Evolutionary conservation across 2,888 invertebrate genomes (phyloP), one percentile per base, ranked within the genome.

Genomic region (Mechanitis messenoides): DNA sequence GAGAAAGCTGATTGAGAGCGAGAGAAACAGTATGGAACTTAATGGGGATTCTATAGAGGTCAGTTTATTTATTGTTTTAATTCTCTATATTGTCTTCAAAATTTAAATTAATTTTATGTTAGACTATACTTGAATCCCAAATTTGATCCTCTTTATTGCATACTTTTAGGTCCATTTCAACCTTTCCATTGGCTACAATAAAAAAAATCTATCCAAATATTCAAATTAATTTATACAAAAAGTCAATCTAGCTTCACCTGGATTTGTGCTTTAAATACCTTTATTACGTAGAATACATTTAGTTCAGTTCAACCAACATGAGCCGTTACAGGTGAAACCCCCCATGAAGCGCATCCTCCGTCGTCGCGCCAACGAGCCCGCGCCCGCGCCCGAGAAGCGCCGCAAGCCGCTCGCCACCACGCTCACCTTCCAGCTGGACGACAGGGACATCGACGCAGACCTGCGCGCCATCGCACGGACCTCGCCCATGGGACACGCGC

Each of bases 301-400:
- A 38, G 7, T 6, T 38, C 5, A 38, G 38, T 38, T 38, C 5
- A 38, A 38, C 38, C 20, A 20, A 20, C 20, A 20, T 20, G 20
- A 20, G 20, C 20, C 20, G 7, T 42, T 50, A 3, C 81, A 94
- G 92, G 93, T 96, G n/a, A 98, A 98, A 78, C 97, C 98, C 11
- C 96, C 96, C n/a, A 95, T 97, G 90, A 98, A 98, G 42, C 92
- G 98, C 35, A 98, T 98, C 83, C 87, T 98, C 35, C 91, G 98
- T 3, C 91, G 98, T 65, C 92, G 98, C 33, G 98, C 98, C 0
- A 98, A 98, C 82, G 98, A 98, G 82, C 98, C 98, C 0, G 92
- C 96, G 53, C 98, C 97, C 3, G 93, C 95, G 64, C 96, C 96
- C 6, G 93, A 96, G 74, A 97, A 98, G 83, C 93, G 98, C 2